phyloP scores from a whole-genome alignment of 2,797 vertebrate genomes.

The Hafferia zeledoni region DNA sequence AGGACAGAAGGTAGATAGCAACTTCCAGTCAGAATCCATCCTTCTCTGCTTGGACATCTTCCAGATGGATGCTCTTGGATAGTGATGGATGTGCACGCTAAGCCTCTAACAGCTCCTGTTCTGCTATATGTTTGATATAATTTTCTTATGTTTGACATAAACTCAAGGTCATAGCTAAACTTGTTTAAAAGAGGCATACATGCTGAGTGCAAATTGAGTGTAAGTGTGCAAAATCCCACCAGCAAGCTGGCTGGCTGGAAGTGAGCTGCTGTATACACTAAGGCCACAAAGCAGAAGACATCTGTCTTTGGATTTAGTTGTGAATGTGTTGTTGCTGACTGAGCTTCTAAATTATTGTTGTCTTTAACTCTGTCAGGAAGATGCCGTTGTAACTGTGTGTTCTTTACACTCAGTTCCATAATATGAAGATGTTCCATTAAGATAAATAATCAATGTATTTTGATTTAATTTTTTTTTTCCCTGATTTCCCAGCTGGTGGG shows the following conservation, averaged over 20 bases:
- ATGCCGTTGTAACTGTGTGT: background rate
- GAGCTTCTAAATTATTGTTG: background rate
- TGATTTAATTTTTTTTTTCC: background rate
- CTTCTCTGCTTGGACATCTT: background rate
- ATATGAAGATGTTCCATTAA: background rate
- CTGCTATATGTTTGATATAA: background rate
- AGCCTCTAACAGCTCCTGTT: background rate
- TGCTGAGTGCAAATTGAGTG: background rate
- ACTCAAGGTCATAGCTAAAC: background rate
- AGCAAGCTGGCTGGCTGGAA: background rate
- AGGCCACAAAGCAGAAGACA: background rate
- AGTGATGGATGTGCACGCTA: background rate
- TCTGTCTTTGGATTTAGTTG: background rate
- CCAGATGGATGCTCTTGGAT: background rate
- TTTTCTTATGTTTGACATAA: background rate
- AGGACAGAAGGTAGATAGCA: background rate
- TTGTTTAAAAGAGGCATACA: background rate
- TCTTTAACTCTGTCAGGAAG: background rate
- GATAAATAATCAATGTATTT: background rate
- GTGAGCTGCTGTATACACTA: rapidly evolving
- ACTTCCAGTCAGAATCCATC: background rate
- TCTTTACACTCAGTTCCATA: background rate
- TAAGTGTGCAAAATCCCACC: background rate
- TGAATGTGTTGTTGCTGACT: background rate
- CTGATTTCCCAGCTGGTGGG: background rate